phyloP scores from a whole-genome alignment of 2,113 vertebrate genomes.

The Corythornis cristatus region DNA sequence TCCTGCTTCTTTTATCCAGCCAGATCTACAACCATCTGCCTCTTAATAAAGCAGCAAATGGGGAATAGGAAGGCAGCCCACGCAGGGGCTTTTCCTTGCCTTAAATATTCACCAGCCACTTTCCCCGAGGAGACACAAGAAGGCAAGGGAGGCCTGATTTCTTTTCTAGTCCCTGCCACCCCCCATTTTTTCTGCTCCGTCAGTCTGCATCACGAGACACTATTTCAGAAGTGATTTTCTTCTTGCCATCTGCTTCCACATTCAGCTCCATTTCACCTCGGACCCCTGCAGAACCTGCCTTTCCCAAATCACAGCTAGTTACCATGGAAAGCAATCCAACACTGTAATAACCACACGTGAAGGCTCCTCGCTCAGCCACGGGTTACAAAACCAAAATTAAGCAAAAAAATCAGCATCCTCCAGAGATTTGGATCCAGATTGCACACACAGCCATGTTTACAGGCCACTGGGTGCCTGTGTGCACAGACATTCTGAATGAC shows the following conservation, averaged over 20 bases:
- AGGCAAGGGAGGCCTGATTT: not conserved
- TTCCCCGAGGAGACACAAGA: not conserved
- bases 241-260: slow-evolving; percentile 44
- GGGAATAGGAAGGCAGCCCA: not conserved
- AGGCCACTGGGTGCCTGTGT: not conserved
- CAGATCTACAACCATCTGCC: not conserved
- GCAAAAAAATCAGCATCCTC: not conserved
- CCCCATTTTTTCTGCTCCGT: not conserved
- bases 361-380: not conserved
- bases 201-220: slow-evolving; percentile 12
- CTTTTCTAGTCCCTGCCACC: not conserved
- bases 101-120: not conserved
- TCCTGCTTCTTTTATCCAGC: not conserved
- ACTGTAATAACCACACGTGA: not conserved
- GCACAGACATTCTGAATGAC: fast-evolving
- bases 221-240: slow-evolving; percentile 43
- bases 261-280: slow-evolving; percentile 32
- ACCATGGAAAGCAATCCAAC: slow-evolving; percentile 50
- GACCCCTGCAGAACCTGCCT: not conserved
- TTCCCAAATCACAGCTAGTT: slow-evolving; percentile 59
- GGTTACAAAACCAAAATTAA: not conserved
- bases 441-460: not conserved
- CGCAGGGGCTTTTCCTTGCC: not conserved
- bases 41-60: not conserved
- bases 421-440: not conserved